These are phyloP conservation scores for Tiliacea aurago DNA, from an alignment of 2,888 invertebrate genomes.

Conservation along the genomic window DNA sequence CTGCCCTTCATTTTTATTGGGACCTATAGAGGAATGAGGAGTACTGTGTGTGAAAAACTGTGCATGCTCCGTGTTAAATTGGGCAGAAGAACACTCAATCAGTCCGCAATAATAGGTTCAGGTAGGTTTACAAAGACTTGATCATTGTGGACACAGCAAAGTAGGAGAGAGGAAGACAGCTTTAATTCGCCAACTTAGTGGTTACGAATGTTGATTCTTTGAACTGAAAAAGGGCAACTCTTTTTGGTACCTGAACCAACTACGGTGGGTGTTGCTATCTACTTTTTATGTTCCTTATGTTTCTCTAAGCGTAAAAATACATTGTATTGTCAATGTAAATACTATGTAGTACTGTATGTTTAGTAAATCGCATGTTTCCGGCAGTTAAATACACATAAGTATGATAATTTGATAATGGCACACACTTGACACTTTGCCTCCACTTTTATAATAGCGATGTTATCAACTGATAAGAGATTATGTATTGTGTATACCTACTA, in stretches of 20 bases:
- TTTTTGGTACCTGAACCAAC: background rate
- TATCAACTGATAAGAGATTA: slow-evolving; percentile 46
- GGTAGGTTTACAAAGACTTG: too few relatives aligned
- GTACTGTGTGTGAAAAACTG: too few relatives aligned
- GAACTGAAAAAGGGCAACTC: background rate
- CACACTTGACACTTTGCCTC: slow-evolving; percentile 30
- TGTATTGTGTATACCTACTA: background rate
- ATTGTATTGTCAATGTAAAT: slow-evolving; percentile 14
- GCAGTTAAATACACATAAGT: background rate
- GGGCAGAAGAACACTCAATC: too few relatives aligned
- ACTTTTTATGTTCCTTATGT: background rate
- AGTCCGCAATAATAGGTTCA: too few relatives aligned
- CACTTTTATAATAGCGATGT: slow-evolving; percentile 35
- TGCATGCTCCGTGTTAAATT: too few relatives aligned
- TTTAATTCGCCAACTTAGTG: too few relatives aligned
- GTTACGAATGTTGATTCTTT: too few relatives aligned
- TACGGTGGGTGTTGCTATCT: background rate
- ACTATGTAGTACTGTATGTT: slow-evolving; percentile 3
- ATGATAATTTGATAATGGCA: slow-evolving; percentile 30
- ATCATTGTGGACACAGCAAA: too few relatives aligned
- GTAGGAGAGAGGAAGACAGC: too few relatives aligned
- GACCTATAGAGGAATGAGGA: too few relatives aligned
- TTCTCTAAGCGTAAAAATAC: background rate
- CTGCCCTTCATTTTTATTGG: too few relatives aligned
- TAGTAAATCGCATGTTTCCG: slow-evolving; percentile 45